Conservation (phyloP, 2,113 vertebrate species). For the Callocephalon fimbriatum region DNA sequence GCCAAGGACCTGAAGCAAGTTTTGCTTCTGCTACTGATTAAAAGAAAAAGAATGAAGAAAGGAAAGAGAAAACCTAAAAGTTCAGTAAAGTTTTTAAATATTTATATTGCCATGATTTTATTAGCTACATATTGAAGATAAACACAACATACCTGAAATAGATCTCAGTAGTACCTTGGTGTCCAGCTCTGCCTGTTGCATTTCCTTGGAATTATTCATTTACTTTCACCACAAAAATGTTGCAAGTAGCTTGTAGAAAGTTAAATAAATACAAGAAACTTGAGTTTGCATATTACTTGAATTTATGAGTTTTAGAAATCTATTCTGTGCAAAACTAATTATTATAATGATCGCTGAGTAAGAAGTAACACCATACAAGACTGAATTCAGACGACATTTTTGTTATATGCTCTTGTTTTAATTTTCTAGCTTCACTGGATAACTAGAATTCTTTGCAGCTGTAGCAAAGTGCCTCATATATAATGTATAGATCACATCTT, state of each 20-base stretch:
- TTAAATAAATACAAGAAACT: conserved; percentile 1
- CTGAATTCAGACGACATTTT: conserved; percentile 18
- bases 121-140: neutral
- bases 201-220: neutral
- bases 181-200: neutral
- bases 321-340: conserved; percentile 55
- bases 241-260: neutral
- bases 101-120: neutral
- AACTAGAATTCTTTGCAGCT: conserved; percentile 52
- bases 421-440: conserved; percentile 22
- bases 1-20: neutral
- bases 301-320: conserved; percentile 44
- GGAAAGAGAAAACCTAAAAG: neutral
- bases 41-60: neutral
- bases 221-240: neutral
- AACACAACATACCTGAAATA: neutral
- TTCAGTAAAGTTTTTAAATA: neutral
- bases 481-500: conserved; percentile 71
- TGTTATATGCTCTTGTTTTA: conserved; percentile 28
- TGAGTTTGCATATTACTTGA: neutral
- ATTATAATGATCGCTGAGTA: neutral
- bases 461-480: conserved; percentile 66
- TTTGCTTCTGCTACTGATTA: neutral
- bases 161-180: neutral
- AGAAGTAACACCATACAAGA: neutral